phyloP scores from a whole-genome alignment of 2,113 vertebrate species.

The Anthoscopus minutus region DNA sequence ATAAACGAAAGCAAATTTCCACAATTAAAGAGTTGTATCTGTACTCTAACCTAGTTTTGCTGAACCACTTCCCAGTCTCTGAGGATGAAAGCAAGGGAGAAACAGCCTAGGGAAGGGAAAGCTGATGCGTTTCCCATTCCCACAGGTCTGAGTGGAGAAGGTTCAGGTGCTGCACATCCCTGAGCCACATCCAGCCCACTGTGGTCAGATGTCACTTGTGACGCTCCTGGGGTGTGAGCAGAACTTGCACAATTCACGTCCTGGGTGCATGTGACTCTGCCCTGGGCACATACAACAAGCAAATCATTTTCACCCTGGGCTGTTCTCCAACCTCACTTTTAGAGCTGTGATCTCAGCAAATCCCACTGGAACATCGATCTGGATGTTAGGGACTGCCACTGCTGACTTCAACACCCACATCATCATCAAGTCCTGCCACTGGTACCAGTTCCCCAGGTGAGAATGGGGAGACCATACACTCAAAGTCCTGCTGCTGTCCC shows the following conservation, averaged over 20 bases:
- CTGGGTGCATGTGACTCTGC: not conserved
- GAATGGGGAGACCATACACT: not conserved
- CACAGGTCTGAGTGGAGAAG: not conserved
- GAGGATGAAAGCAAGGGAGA: not conserved
- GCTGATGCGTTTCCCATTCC: accelerated
- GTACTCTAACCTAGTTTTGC: no score
- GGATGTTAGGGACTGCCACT: not conserved
- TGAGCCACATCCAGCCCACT: not conserved
- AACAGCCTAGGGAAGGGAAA: not conserved
- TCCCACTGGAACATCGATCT: not conserved
- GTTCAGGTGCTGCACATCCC: not conserved
- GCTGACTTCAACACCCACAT: not conserved
- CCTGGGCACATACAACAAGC: accelerated
- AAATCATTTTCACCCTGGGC: not conserved
- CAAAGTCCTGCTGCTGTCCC: not conserved
- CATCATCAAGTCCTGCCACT: accelerated
- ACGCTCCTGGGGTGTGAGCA: not conserved
- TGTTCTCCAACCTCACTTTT: not conserved
- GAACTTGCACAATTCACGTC: not conserved
- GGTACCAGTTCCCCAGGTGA: not conserved
- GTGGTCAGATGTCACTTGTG: not conserved
- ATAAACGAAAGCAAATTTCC: not conserved
- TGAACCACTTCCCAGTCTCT: not conserved
- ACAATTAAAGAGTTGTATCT: not conserved
- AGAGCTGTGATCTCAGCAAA: not conserved